phyloP scores from a whole-genome alignment of 2,888 invertebrate species.

The Campoletis raptor region DNA sequence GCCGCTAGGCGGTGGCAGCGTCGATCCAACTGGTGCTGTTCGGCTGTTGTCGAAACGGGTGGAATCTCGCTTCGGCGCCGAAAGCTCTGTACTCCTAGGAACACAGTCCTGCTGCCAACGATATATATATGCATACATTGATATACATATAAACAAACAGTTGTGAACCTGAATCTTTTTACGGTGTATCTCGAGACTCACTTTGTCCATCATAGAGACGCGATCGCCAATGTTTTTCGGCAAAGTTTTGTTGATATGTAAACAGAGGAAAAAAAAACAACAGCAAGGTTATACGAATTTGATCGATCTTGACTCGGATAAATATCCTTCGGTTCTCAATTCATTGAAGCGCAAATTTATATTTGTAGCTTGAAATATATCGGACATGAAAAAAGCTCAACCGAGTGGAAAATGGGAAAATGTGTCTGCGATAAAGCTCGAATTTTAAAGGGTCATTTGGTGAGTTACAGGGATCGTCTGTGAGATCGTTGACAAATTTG shows the following conservation, averaged over 20 bases:
- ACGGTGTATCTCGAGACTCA: background rate
- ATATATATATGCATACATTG: too few species aligned
- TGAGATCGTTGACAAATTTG: conserved; percentile 6
- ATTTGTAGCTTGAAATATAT: background rate
- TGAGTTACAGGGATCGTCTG: background rate
- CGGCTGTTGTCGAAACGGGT: conserved; percentile 41
- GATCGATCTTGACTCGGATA: background rate
- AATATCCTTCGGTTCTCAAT: background rate
- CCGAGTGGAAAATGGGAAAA: background rate
- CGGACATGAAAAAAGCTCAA: background rate
- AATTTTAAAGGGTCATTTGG: background rate
- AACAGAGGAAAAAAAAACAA: background rate
- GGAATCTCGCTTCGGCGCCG: conserved; percentile 53
- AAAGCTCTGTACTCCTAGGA: conserved; percentile 1
- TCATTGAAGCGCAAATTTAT: background rate
- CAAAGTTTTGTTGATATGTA: background rate
- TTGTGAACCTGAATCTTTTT: background rate
- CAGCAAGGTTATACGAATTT: fast-evolving
- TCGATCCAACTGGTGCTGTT: conserved; percentile 20
- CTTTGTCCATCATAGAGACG: background rate
- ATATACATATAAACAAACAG: background rate
- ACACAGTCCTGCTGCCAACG: background rate
- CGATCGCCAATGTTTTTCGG: background rate
- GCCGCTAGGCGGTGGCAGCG: conserved; percentile 41
- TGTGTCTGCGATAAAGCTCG: background rate